Evolutionary conservation across 2,888 invertebrate genomes (phyloP), one percentile per base, ranked within the genome.

Genomic region (Drosophila mulleri): DNA sequence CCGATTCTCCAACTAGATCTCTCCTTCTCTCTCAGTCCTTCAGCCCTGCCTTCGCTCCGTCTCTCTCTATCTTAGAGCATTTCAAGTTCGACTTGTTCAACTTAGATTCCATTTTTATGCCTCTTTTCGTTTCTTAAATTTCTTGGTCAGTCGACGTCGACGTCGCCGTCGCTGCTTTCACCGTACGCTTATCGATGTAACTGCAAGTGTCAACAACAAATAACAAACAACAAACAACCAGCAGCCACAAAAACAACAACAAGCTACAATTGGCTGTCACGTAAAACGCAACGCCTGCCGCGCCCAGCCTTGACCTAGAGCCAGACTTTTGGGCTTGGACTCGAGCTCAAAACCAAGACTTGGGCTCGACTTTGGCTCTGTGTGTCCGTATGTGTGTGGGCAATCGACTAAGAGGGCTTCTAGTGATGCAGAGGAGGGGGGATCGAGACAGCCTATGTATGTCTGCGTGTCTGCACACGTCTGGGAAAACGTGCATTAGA

Each of bases 281-380:
- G 83, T 83, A 87, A 87, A 47, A 81, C 71, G 74, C 77, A 75
- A 85, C 85, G 77, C 72, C 76, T 72, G 90, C 89, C 86, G 87
- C 86, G 90, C 90, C 88, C 88, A 90, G 89, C 88, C 88, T 88
- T 88, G 88, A 88, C 90, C 88, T 89, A 89, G 75, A 88, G 87
- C 90, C 90, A 86, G 79, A 58, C 54, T 66, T 26, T 62, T 59
- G 61, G 47, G 44, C 61, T 59, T 20, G 57, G 39, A 23, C 48
- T 54, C 45, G 54, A 32, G 32, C 42, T 59, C 62, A 45, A 45
- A 50, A 50, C 32, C 2, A 35, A 35, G 41, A 29, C 37, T 42
- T n/a, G 37, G n/a, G 58, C 20, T 39, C n/a, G 26, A 60, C 52
- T 56, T 39, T 52, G 44, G 18, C 39, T 39, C 18, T 57, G 14